phyloP scores from a whole-genome alignment of 1,140 invertebrate genomes.

The Phortica variegata region DNA sequence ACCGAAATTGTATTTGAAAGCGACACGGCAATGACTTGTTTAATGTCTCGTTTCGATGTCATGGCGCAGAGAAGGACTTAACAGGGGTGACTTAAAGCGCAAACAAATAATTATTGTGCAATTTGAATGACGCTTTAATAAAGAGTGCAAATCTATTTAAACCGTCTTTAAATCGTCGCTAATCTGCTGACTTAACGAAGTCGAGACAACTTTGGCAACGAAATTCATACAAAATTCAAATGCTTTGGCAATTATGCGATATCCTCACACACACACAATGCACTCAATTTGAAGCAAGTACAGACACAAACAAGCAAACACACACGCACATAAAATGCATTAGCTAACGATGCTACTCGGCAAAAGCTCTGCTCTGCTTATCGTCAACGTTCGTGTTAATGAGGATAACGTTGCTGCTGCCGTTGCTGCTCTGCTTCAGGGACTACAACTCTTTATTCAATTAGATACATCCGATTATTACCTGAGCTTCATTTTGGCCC shows the following conservation, averaged over 20 bases:
- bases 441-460: constrained; percentile 49
- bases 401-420: neutral
- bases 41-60: too few species aligned
- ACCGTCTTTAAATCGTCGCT: too few species aligned
- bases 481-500: constrained; percentile 26
- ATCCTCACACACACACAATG: constrained; percentile 12
- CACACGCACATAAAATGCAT: neutral
- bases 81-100: too few species aligned
- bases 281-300: neutral
- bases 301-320: constrained; percentile 2
- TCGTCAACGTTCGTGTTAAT: neutral
- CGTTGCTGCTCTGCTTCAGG: constrained; percentile 26
- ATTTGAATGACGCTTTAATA: too few species aligned
- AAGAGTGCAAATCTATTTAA: too few species aligned
- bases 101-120: too few species aligned
- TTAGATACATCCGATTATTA: constrained; percentile 53
- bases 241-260: constrained; percentile 42
- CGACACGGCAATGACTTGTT: too few species aligned
- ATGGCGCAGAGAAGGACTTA: too few species aligned
- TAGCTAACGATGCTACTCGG: too few species aligned
- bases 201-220: too few species aligned
- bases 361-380: constrained; percentile 25
- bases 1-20: too few species aligned
- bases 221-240: constrained; percentile 42
- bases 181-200: too few species aligned